These are phyloP conservation scores for Dromiciops gliroides DNA, from an alignment of 2,113 vertebrate species.

Conservation along the genomic window DNA sequence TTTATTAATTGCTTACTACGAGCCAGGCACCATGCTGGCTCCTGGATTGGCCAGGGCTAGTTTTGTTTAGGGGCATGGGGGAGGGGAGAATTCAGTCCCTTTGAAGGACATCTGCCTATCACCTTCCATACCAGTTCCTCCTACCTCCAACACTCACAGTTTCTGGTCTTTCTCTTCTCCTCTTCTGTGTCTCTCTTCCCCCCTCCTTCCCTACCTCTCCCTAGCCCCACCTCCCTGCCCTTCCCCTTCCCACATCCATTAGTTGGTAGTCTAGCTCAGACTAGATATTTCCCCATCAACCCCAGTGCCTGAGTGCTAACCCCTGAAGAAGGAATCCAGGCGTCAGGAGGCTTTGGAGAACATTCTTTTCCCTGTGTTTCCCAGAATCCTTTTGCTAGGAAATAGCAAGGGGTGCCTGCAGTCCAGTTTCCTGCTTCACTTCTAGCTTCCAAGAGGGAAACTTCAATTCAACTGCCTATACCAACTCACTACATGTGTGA, in stretches of 20 bases:
- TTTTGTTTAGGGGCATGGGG: too few species aligned
- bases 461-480: not conserved
- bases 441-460: not conserved
- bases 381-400: not conserved
- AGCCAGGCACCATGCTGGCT: not conserved
- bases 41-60: not conserved
- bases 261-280: not conserved
- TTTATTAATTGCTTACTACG: not conserved
- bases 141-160: not conserved
- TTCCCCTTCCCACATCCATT: not conserved
- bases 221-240: accelerated
- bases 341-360: not conserved
- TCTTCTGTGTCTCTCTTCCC: not conserved
- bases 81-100: not conserved
- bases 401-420: not conserved
- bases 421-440: not conserved
- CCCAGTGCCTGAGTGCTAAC: not conserved
- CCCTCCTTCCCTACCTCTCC: too few species aligned
- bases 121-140: not conserved
- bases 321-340: not conserved
- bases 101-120: not conserved
- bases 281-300: not conserved
- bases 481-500: not conserved
- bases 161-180: not conserved
- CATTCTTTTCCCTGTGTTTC: not conserved